A percentile compares a stretch with the other conserved stretches of the same genome.
phyloP scores from a whole-genome alignment of 1,140 invertebrate species.

The Cydia splendana region DNA sequence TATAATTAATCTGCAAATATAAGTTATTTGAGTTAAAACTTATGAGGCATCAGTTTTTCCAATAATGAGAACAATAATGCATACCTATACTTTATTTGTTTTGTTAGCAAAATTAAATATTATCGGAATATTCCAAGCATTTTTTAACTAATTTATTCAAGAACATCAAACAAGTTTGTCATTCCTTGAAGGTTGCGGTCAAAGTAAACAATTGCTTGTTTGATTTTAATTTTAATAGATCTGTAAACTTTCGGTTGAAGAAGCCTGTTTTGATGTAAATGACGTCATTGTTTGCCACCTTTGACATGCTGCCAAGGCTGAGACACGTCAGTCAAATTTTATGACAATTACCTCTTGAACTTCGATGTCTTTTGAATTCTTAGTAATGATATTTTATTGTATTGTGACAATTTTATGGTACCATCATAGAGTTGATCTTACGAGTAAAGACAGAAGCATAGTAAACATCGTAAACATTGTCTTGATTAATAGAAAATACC shows the following conservation, averaged over 20 bases:
- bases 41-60: background rate
- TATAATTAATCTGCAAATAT: too few species aligned
- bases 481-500: too few species aligned
- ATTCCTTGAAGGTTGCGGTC: slow-evolving; percentile 3
- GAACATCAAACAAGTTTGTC: background rate
- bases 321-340: background rate
- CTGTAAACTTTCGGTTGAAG: background rate
- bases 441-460: too few species aligned
- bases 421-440: too few species aligned
- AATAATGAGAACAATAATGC: background rate
- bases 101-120: background rate
- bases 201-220: background rate
- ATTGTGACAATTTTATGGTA: too few species aligned
- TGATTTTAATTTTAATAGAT: slow-evolving; percentile 6
- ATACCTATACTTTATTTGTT: background rate
- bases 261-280: background rate
- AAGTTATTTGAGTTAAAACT: too few species aligned
- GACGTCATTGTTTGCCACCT: slow-evolving; percentile 2
- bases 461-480: too few species aligned
- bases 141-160: background rate
- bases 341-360: background rate
- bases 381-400: background rate
- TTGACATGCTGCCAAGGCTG: background rate
- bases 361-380: background rate
- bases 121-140: background rate